phyloP scores from a whole-genome alignment of 2,797 vertebrate species.

The Enteromius paludinosus region DNA sequence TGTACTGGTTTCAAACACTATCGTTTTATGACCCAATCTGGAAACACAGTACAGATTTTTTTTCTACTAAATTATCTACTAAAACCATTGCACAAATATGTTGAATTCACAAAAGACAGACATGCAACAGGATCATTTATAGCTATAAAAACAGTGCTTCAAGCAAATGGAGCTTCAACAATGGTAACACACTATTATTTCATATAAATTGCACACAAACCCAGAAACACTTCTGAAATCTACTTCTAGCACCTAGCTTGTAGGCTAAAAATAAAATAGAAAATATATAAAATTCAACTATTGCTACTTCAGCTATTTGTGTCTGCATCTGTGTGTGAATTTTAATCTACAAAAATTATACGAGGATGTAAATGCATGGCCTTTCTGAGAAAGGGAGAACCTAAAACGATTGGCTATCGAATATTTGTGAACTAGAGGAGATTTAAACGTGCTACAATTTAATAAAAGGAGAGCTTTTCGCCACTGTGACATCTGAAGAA shows the following conservation, averaged over 20 bases:
- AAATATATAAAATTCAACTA: conserved; percentile 68
- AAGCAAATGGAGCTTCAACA: conserved; percentile 50
- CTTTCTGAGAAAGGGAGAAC: conserved; percentile 51
- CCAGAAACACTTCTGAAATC: conserved; percentile 53
- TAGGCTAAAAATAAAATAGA: conserved; percentile 11
- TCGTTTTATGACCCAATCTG: conserved; percentile 18
- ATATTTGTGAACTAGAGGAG: conserved; percentile 60
- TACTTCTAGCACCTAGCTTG: conserved; percentile 59
- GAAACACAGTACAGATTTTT: conserved; percentile 20
- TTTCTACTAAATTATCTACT: conserved; percentile 39
- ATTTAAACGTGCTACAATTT: conserved; percentile 65
- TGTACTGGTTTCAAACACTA: conserved; percentile 52
- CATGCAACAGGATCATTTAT: conserved; percentile 36
- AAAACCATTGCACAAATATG: conserved; percentile 66
- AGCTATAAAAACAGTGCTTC: conserved; percentile 44
- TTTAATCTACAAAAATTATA: conserved; percentile 68
- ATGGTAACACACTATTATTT: conserved; percentile 50
- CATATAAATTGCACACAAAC: conserved; percentile 47
- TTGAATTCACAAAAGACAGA: conserved; percentile 48
- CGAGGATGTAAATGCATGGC: conserved; percentile 64
- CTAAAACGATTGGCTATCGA: conserved; percentile 36
- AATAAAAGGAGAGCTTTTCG: conserved; percentile 53
- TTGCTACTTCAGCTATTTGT: conserved; percentile 70
- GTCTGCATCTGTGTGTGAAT: conserved; percentile 24
- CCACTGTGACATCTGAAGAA: conserved; percentile 57